These are phyloP conservation scores for Porites lutea DNA, from an alignment of 64 coral and sea anemone species.

Conservation along the genomic window DNA sequence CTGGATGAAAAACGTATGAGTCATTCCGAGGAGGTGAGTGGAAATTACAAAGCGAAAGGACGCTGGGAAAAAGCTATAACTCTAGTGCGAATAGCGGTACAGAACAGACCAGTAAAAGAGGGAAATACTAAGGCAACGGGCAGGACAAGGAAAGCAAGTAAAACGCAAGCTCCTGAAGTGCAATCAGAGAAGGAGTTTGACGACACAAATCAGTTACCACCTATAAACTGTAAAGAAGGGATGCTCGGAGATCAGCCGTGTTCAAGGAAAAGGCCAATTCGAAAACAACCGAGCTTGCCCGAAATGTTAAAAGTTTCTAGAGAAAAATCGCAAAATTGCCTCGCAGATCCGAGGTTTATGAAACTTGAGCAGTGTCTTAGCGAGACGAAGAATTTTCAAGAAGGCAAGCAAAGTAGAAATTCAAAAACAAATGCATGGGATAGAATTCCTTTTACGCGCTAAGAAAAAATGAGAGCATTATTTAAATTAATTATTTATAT, in stretches of 20 bases:
- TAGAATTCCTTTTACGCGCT: conserved; percentile 17
- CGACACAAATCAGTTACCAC: conserved; percentile 5
- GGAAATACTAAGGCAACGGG: conserved; percentile 41
- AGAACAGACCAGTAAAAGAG: conserved; percentile 49
- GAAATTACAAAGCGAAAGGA: conserved; percentile 34
- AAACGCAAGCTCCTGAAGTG: neutral
- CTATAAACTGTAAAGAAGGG: neutral
- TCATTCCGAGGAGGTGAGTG: neutral
- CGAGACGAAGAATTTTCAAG: neutral
- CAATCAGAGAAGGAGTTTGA: neutral
- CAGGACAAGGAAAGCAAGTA: neutral
- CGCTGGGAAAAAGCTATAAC: conserved; percentile 92
- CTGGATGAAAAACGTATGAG: neutral
- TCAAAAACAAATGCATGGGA: neutral
- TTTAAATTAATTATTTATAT: neutral
- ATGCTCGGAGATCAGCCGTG: neutral
- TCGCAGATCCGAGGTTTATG: conserved; percentile 84
- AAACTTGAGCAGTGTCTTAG: conserved; percentile 81
- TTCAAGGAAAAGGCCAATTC: neutral
- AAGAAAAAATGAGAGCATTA: neutral
- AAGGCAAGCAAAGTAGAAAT: conserved; percentile 7
- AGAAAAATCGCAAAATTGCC: conserved; percentile 77
- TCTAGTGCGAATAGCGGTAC: conserved; percentile 76
- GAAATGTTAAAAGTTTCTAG: conserved; percentile 86
- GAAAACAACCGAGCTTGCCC: conserved; percentile 67